Base-by-base conservation (phyloP, 2,888 invertebrate genomes). In the Athalia cordata region DNA sequence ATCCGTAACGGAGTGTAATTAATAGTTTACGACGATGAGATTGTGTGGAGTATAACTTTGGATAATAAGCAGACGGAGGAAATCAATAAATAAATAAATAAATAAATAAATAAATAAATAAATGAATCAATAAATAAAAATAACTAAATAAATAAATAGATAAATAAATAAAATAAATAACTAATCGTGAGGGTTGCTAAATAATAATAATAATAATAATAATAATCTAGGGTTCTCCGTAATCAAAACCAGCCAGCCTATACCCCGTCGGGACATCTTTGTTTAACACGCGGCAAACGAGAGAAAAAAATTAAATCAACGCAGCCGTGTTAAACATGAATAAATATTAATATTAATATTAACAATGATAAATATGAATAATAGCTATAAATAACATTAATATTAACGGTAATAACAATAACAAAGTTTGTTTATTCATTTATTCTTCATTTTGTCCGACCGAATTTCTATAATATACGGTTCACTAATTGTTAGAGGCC, bases 311-410 rank as follows among this genome's bases (percentile, higher is more conserved):
- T 11, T 7, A 15, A 13, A 68, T 11, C 29, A 15, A 13, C 66
- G 49, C 55, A 29, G 29, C 29, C 29, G 29, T 29, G 29, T 29
- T 29, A 29, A 29, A 55, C 55, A 52, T 68, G 68, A 49, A 52
- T 55, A n/a, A 68, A 68, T 68, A 68, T 68, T 8, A 68, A 68
- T 68, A 68, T 13, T 68, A 68, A 68, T 55, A 68, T 52, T 55
- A 55, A 55, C 29, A 68, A 68, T 68, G n/a, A 67, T 50, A 66
- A 55, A 11, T 55, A 55, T 11, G 9, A n/a, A 55, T 55, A 55
- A 55, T 55, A 55, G n/a, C n/a, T 11, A 55, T 55, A 11, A n/a
- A 11, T 47, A 66, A 66, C 4, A 66, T 52, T 52, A 9, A 9
- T 57, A 57, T 8, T 57, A 8, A 61, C 29, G 13, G 29, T 29